Evolutionary conservation across 2,888 invertebrate genomes (phyloP), one percentile per base, ranked within the genome.

Genomic region (Diloba caeruleocephala): DNA sequence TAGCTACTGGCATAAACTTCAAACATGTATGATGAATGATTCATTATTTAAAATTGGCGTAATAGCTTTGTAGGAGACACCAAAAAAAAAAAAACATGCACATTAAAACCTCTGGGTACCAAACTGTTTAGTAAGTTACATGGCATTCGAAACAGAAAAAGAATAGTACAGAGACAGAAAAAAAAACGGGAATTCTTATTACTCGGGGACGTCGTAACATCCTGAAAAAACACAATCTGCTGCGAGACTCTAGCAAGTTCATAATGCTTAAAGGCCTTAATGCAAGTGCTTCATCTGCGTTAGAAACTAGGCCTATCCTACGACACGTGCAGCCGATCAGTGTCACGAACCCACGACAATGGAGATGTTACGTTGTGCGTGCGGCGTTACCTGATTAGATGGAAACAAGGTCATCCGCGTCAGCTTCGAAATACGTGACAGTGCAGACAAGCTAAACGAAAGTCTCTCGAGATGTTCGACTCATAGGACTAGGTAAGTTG

Each of bases 241-340:
- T n/a, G n/a, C n/a, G n/a, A n/a, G n/a, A n/a, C n/a, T n/a, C n/a
- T n/a, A n/a, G n/a, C n/a, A n/a, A n/a, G n/a, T n/a, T n/a, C n/a
- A n/a, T n/a, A n/a, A n/a, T n/a, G n/a, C n/a, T n/a, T n/a, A n/a
- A n/a, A n/a, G n/a, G n/a, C n/a, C n/a, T n/a, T n/a, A n/a, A n/a
- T 1, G 3, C 5, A 21, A 21, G 21, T 21, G 6, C 19, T 5
- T 3, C 5, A 5, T 2, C 5, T 2, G 5, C 2, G 5, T 5
- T 3, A 19, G 2, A 2, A 21, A 21, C 21, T 5, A 21, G 1
- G 6, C 6, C 3, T 5, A 5, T 4, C 7, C 5, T 7, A 7
- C 21, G 66, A 60, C 61, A 53, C 61, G 61, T 62, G 67, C 59
- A 37, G 17, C 53, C 45, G 53, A 66, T 66, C 52, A 60, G 41